These are phyloP conservation scores for Hapalemur alaotrensis DNA, from an alignment of 2,797 vertebrate genomes.

Conservation along the genomic window DNA sequence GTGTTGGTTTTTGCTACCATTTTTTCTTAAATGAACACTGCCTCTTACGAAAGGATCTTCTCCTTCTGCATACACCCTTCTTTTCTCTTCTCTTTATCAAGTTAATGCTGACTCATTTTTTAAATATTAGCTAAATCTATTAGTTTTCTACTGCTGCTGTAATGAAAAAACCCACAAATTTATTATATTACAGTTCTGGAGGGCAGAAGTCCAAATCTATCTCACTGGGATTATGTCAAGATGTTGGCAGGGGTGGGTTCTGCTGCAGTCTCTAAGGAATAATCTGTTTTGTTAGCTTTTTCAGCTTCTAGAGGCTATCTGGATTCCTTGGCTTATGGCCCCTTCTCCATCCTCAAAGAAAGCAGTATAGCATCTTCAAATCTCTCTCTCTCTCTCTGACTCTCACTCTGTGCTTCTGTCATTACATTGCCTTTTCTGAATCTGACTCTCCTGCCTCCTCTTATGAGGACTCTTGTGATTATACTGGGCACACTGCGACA, in stretches of 20 bases:
- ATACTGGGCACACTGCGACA: neutral
- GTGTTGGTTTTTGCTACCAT: neutral
- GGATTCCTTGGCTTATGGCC: neutral
- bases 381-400: neutral
- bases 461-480: neutral
- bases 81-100: neutral
- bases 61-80: neutral
- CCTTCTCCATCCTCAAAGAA: neutral
- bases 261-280: neutral
- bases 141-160: neutral
- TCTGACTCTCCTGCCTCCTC: neutral
- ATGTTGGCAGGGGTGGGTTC: neutral
- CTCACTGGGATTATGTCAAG: neutral
- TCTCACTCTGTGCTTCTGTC: neutral
- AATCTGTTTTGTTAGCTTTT: neutral
- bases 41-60: neutral
- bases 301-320: neutral
- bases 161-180: neutral
- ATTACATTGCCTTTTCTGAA: neutral
- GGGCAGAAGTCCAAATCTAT: neutral
- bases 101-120: neutral
- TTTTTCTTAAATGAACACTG: neutral
- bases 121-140: neutral
- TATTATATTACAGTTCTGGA: neutral
- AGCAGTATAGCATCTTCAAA: neutral